Evolutionary conservation across 2,888 invertebrate species (phyloP).

Genomic region (Opisthograptis luteolata): DNA sequence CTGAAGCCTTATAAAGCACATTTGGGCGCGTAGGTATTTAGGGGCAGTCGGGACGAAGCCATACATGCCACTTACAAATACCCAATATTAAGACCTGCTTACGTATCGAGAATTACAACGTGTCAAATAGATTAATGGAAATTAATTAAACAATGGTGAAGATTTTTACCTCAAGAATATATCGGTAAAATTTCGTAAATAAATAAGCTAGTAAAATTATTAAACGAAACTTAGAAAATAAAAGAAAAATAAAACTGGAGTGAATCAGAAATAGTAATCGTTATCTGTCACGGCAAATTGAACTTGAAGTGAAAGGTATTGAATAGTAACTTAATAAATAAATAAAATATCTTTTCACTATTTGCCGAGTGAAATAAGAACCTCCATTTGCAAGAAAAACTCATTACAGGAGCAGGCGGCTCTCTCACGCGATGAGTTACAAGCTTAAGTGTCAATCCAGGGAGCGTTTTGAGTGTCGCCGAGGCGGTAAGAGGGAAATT

Average conservation of each 20-base stretch:
- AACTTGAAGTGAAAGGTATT: background rate
- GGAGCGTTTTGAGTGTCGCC: constrained; percentile 67
- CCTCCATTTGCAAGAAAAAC: constrained; percentile 49
- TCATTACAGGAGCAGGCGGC: constrained; percentile 48
- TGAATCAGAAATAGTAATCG: background rate
- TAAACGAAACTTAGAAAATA: too few species aligned
- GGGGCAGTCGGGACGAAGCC: constrained; percentile 67
- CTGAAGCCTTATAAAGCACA: constrained; percentile 69
- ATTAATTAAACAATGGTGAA: background rate
- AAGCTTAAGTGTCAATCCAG: constrained; percentile 74
- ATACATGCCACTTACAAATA: constrained; percentile 50
- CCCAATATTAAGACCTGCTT: constrained; percentile 49
- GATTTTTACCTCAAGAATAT: too few species aligned
- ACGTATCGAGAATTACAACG: constrained; percentile 50
- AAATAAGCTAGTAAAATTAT: too few species aligned
- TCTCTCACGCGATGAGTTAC: constrained; percentile 57
- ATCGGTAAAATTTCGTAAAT: too few species aligned
- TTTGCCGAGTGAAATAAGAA: constrained; percentile 38
- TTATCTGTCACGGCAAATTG: background rate
- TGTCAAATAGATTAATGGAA: constrained; percentile 37
- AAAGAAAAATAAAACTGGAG: too few species aligned
- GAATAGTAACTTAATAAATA: constrained; percentile 14
- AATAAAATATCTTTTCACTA: constrained; percentile 28
- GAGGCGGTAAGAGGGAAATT: constrained; percentile 75
- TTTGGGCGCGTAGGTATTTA: constrained; percentile 60